Evolutionary conservation across 2,797 vertebrate genomes (phyloP).

Genomic region (Sitta carolinensis): DNA sequence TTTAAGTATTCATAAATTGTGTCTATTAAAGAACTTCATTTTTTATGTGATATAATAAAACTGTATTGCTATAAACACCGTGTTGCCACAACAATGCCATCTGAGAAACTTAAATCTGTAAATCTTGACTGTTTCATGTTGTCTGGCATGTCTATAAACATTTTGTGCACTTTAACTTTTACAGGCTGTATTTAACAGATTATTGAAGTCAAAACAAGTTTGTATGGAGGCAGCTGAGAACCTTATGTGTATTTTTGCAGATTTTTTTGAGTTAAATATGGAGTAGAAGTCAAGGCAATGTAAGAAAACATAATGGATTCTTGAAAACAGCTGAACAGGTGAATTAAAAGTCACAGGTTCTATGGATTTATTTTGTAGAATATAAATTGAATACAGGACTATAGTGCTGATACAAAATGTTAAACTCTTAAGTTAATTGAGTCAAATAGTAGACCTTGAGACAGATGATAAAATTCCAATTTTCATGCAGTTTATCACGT

Average conservation of each 20-base stretch:
- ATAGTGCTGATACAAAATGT: neutral
- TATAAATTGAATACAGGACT: neutral
- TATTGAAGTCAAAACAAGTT: conserved; percentile 23
- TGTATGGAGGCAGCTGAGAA: neutral
- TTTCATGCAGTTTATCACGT: neutral
- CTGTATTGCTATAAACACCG: neutral
- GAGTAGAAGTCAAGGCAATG: neutral
- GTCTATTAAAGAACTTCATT: neutral
- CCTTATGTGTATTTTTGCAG: neutral
- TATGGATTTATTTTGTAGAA: neutral
- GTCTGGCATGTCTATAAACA: conserved; percentile 21
- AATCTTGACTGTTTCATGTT: conserved; percentile 19
- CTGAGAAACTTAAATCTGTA: conserved; percentile 7
- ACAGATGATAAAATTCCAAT: neutral
- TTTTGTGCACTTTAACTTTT: conserved; percentile 30
- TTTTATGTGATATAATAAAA: conserved; percentile 13
- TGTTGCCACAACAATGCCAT: neutral
- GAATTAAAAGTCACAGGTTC: neutral
- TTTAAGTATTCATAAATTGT: neutral
- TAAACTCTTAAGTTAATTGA: neutral
- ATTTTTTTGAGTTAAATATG: neutral
- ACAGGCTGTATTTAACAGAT: neutral
- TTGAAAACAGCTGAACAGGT: neutral
- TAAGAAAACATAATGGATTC: neutral
- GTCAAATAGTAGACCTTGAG: neutral